Base-by-base conservation (phyloP, 2,888 invertebrate genomes). In the Phanerotoma sp. region DNA sequence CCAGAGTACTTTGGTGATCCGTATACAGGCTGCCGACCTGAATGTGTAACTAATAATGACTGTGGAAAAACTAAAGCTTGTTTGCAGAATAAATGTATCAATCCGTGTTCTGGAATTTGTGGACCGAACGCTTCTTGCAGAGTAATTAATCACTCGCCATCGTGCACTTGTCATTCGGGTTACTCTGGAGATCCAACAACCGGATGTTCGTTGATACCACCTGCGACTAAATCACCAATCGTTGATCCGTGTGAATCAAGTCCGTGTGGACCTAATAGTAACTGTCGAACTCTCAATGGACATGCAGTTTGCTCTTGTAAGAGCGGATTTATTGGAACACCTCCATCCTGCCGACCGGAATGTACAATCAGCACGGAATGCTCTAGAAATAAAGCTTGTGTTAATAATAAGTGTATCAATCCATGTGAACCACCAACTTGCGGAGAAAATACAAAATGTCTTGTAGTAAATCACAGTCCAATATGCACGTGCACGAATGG, bases 1-100 rank as follows among this genome's bases (percentile, higher is more conserved):
- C 84, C 88, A 10, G 90, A 89, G 71, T 93, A 91, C 75, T 87
- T 86, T 64, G 94, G 94, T 32, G 92, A 94, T 79, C 93, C 94
- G 1, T 91, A 92, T 70, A 85, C 86, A 2, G 89, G 90, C 55
- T 93, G 93, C 73, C 82, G 89, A 63, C 92, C 92, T 4, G 92
- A 93, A 79, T 93, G 93, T 73, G 87, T 91, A 4, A 86, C 85
- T 46, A 93, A 93, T 71, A 86, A 87, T 21, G 93, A 93, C 68
- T 93, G 93, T 67, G 79, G 85, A 28, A 82, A 84, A 60, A 84
- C 85, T 64, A 88, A 83, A 67, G 88, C 93, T 47, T 95, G 94
- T 72, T 80, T 88, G 20, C 90, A 90, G 73, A 90, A 90, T 69
- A 91, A 93, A 80, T 94, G 93, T 72, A 81, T 84, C 57, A 87